Percentiles rank a stretch among this genome's conserved stretches.
Conservation (phyloP, 2,888 invertebrate species). For the Scrobipalpa atriplicella region DNA sequence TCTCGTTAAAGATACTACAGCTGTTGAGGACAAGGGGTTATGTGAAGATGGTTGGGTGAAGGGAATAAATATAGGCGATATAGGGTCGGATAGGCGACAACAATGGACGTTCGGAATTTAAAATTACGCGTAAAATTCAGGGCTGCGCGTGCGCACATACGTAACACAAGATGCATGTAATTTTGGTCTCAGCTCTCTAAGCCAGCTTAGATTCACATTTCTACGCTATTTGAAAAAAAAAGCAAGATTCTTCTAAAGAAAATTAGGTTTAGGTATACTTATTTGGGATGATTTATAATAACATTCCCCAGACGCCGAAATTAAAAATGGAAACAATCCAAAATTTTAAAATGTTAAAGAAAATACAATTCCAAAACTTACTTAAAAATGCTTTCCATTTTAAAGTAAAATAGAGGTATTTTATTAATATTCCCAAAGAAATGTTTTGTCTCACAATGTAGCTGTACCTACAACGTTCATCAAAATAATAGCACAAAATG, state of each 20-base stretch:
- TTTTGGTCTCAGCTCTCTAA: too few relatives aligned
- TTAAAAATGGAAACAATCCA: too few relatives aligned
- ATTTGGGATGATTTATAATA: too few relatives aligned
- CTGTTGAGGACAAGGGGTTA: constrained; percentile 17
- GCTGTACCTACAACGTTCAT: constrained; percentile 12
- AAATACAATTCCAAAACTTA: neutral
- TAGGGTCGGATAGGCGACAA: constrained; percentile 68
- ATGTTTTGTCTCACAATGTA: constrained; percentile 13
- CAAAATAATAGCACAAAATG: constrained; percentile 17
- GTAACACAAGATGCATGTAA: neutral
- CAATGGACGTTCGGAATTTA: constrained; percentile 73
- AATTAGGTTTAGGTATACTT: too few relatives aligned
- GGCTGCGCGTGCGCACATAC: constrained; percentile 48
- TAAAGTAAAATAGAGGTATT: neutral
- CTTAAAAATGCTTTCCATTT: neutral
- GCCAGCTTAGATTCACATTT: too few relatives aligned
- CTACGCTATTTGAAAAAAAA: too few relatives aligned
- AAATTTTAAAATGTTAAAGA: neutral
- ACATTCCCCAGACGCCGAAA: too few relatives aligned
- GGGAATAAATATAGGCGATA: constrained; percentile 68
- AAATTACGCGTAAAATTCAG: constrained; percentile 70
- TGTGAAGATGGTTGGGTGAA: constrained; percentile 36
- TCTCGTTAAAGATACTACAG: constrained; percentile 8
- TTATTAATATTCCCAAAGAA: neutral
- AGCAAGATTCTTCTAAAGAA: too few relatives aligned